These are phyloP conservation scores for Mormyrus proboscirostris DNA, from an alignment of 2,797 vertebrate species.

Conservation along the genomic window DNA sequence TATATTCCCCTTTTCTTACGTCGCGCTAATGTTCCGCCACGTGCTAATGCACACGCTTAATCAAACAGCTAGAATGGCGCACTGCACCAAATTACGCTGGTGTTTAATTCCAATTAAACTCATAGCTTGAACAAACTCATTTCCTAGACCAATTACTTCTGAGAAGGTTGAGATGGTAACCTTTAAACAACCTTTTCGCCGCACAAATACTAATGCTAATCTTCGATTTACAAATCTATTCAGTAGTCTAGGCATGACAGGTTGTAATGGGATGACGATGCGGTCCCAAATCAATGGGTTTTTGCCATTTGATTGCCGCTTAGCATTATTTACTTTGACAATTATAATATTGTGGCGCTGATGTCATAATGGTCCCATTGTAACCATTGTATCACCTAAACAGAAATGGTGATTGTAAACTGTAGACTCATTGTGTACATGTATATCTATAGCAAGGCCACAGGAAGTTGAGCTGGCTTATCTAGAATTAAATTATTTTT, in stretches of 20 bases:
- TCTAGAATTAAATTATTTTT: constrained; percentile 1
- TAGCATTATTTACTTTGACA: neutral
- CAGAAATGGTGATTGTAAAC: neutral
- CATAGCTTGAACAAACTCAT: constrained; percentile 49
- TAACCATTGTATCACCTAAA: neutral
- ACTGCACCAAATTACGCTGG: constrained; percentile 41
- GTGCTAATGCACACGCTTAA: constrained; percentile 53
- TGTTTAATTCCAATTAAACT: constrained; percentile 59
- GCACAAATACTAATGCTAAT: constrained; percentile 36
- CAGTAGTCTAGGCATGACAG: constrained; percentile 21
- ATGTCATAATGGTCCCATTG: neutral
- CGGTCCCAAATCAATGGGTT: constrained; percentile 36
- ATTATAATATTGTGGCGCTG: neutral
- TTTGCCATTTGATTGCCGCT: constrained; percentile 19
- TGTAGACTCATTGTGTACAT: neutral
- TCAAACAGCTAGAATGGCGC: constrained; percentile 46
- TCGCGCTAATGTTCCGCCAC: constrained; percentile 33
- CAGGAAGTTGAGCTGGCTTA: neutral
- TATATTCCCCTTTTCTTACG: neutral
- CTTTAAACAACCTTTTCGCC: constrained; percentile 43
- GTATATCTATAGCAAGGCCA: neutral
- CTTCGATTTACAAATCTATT: constrained; percentile 33
- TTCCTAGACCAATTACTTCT: constrained; percentile 56
- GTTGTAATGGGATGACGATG: constrained; percentile 24
- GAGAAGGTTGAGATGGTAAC: constrained; percentile 47